phyloP scores from a whole-genome alignment of 2,797 vertebrate genomes.

The Sphaeramia orbicularis region DNA sequence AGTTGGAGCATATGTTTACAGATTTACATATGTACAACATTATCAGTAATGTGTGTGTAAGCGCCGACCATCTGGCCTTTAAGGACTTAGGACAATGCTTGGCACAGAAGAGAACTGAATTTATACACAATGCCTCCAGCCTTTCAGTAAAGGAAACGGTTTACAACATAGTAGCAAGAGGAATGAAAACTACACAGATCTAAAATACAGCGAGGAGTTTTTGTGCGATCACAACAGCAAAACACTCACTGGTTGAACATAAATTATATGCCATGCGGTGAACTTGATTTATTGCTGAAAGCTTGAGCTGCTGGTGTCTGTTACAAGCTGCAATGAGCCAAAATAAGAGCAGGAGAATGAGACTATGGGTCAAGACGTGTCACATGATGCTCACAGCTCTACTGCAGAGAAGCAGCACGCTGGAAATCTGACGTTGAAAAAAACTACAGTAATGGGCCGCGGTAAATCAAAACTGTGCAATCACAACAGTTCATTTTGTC shows the following conservation, averaged over 20 bases:
- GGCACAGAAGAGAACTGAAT: conserved; percentile 35
- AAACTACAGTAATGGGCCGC: not conserved
- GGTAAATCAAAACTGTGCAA: conserved; percentile 1
- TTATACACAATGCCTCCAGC: conserved; percentile 28
- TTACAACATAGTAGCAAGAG: conserved; percentile 5
- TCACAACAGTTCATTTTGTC: conserved; percentile 13
- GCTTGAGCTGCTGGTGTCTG: conserved; percentile 39
- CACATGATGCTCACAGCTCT: conserved; percentile 16
- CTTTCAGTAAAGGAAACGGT: conserved; percentile 24
- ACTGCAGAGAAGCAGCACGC: not conserved
- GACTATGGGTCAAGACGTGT: conserved; percentile 10
- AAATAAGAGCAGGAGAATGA: conserved; percentile 44
- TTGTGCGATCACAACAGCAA: conserved; percentile 4
- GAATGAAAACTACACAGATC: conserved; percentile 22
- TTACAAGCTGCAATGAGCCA: conserved; percentile 39
- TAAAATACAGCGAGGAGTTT: conserved; percentile 36
- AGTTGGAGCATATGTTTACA: conserved; percentile 71
- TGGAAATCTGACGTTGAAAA: not conserved
- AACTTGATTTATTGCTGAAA: conserved; percentile 58
- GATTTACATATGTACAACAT: conserved; percentile 71
- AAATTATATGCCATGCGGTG: conserved; percentile 42
- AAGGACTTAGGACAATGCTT: conserved; percentile 61
- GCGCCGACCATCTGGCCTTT: conserved; percentile 65
- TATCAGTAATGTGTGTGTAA: conserved; percentile 53
- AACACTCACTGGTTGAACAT: conserved; percentile 8